These are phyloP conservation scores for Spilogale gracilis DNA, from an alignment of 2,113 vertebrate genomes.

Conservation along the genomic window DNA sequence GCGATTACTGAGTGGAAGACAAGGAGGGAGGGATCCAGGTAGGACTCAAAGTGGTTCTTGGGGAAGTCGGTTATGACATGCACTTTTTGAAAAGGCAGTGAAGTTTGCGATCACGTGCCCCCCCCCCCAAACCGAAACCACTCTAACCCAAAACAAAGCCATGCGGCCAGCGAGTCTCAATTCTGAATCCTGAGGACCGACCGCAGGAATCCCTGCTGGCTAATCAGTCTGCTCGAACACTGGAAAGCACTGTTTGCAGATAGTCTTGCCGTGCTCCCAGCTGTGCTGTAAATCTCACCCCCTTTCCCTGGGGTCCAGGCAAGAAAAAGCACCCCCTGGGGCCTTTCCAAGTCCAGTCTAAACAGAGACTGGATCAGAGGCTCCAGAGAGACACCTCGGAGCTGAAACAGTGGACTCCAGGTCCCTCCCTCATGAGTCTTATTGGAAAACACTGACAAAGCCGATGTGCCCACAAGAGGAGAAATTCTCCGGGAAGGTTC, in stretches of 20 bases:
- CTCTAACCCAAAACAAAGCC: constrained; percentile 35
- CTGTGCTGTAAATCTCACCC: background rate
- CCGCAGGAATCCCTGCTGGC: background rate
- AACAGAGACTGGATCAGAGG: background rate
- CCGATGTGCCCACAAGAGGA: background rate
- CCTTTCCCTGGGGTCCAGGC: background rate
- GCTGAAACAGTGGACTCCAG: background rate
- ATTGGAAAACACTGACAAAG: background rate
- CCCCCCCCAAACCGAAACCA: background rate
- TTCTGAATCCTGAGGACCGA: background rate
- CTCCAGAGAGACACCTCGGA: background rate
- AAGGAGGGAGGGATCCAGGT: background rate
- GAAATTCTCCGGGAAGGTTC: background rate
- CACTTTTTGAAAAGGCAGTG: constrained; percentile 38
- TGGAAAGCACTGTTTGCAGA: constrained; percentile 26
- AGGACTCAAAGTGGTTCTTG: background rate
- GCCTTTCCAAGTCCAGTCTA: background rate
- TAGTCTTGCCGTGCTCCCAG: background rate
- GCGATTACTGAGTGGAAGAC: constrained; percentile 9
- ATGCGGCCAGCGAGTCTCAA: background rate
- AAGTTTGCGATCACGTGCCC: background rate
- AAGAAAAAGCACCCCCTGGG: background rate
- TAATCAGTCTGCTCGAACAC: background rate
- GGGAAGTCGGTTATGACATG: constrained; percentile 22
- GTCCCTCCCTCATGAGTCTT: background rate